Evolutionary conservation across 2,797 vertebrate species (phyloP).

Genomic region (Botia kubotai): DNA sequence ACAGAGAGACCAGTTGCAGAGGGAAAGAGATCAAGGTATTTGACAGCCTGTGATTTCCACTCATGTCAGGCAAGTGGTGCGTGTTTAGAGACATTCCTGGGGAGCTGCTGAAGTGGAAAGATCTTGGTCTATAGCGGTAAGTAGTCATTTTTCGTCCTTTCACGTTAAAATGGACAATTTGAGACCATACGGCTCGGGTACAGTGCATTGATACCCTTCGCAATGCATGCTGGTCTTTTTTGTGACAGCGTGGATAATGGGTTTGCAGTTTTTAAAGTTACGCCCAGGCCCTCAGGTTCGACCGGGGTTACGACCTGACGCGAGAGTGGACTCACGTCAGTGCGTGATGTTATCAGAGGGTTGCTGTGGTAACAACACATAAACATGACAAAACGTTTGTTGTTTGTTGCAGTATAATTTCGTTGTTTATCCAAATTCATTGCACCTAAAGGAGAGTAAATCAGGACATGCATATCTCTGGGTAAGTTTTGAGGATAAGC

Average conservation of each 20-base stretch:
- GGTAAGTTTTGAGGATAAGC: neutral
- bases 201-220: neutral
- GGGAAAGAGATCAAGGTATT: conserved; percentile 51
- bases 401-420: neutral
- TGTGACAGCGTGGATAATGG: conserved; percentile 22
- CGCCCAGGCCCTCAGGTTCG: conserved; percentile 32
- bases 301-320: conserved; percentile 45
- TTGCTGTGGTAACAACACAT: neutral
- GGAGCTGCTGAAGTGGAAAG: conserved; percentile 51
- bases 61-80: conserved; percentile 49
- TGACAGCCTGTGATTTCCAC: conserved; percentile 63
- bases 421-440: neutral
- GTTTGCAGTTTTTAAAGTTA: conserved; percentile 22
- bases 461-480: neutral
- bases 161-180: neutral
- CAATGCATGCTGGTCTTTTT: conserved; percentile 18
- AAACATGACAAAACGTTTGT: neutral
- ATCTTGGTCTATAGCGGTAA: conserved; percentile 48
- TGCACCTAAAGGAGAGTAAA: neutral
- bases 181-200: neutral
- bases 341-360: neutral
- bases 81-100: conserved; percentile 46
- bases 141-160: conserved; percentile 28
- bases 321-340: conserved; percentile 8
- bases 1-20: conserved; percentile 52